Evolutionary conservation across 2,113 vertebrate genomes (phyloP).

Genomic region (Bos javanicus): DNA sequence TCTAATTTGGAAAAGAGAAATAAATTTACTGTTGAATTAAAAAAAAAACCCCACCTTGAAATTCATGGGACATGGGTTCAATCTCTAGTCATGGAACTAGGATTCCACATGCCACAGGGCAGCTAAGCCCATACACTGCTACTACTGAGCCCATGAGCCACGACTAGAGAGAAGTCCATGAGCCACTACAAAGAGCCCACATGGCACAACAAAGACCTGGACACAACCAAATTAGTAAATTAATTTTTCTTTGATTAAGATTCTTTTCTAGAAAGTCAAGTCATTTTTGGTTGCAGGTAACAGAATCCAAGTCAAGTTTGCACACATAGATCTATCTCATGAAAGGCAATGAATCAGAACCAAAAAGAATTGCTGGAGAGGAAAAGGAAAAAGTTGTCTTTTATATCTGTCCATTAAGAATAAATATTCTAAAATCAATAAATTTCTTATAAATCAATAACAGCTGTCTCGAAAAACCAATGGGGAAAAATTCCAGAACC

Average conservation of each 20-base stretch:
- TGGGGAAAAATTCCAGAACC: not conserved
- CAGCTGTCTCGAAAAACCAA: not conserved
- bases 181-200: not conserved
- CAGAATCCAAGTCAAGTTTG: not conserved
- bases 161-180: not conserved
- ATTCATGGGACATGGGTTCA: not conserved
- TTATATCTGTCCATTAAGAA: not conserved
- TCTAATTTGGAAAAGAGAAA: not conserved
- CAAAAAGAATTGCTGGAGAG: not conserved
- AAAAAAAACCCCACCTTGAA: not conserved
- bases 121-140: not conserved
- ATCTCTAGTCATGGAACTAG: not conserved
- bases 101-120: not conserved
- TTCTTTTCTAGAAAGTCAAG: not conserved
- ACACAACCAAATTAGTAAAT: not conserved
- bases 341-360: not conserved
- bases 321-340: not conserved
- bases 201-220: not conserved
- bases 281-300: not conserved
- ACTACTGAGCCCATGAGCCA: not conserved
- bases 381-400: not conserved
- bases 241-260: not conserved
- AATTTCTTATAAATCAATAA: slow-evolving; percentile 16
- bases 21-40: not conserved
- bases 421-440: slow-evolving; percentile 13